Conservation (phyloP, 2,797 vertebrate genomes). For the Choloepus didactylus region DNA sequence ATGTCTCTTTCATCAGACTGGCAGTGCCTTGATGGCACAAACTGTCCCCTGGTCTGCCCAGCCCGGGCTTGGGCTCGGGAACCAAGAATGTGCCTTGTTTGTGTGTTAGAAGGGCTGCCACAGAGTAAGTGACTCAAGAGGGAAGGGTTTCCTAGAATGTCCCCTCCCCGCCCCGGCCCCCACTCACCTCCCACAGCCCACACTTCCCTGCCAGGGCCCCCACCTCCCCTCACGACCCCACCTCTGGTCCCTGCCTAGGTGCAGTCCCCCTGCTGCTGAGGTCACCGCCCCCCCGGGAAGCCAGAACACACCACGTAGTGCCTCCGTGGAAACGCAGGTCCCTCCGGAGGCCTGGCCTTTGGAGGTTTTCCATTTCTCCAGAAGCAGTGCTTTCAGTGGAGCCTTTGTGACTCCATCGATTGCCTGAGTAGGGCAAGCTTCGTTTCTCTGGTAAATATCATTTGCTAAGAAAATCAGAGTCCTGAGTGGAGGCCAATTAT, state of each 20-base stretch:
- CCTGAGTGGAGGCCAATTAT: neutral
- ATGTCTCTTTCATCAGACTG: neutral
- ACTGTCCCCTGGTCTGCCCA: neutral
- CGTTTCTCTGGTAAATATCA: slow-evolving; percentile 45
- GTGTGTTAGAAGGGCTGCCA: rapidly evolving
- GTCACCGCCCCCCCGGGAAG: neutral
- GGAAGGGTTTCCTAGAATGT: neutral
- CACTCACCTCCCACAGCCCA: neutral
- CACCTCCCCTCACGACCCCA: too few species aligned
- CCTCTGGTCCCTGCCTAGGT: neutral
- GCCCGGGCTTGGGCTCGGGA: too few species aligned
- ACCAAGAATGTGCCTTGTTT: rapidly evolving
- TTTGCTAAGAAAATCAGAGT: slow-evolving; percentile 30
- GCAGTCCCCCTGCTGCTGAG: too few species aligned
- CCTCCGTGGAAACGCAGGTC: rapidly evolving
- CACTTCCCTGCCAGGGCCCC: too few species aligned
- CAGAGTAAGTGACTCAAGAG: rapidly evolving
- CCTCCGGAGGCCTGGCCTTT: slow-evolving; percentile 40
- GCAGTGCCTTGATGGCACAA: neutral
- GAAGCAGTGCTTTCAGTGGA: neutral
- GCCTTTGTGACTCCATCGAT: slow-evolving; percentile 44
- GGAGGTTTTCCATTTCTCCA: slow-evolving; percentile 63
- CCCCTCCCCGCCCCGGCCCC: too few species aligned
- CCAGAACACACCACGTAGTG: rapidly evolving
- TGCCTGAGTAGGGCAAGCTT: neutral